Base-by-base conservation (phyloP, 2,113 vertebrate species). In the Corydoras maculifer region DNA sequence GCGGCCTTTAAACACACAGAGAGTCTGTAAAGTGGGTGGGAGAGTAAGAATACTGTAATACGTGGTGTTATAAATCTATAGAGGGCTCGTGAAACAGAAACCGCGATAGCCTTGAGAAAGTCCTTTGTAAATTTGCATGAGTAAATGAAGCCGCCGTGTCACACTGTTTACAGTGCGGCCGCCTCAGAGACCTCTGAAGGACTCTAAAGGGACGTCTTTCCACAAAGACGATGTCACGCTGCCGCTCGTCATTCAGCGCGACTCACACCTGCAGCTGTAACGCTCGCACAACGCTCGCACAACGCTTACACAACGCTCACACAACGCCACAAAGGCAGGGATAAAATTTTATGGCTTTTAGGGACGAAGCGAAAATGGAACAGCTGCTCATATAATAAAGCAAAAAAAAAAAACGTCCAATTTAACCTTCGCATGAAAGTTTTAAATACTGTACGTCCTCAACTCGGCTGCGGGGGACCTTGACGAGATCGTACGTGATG, bases 311-410 rank as follows among this genome's bases (percentile, higher is more conserved):
- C 50, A 69, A 7, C 54, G 13, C 43, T 58, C 75, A 72, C 62
- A 72, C 60, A 29, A 78, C 43, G 71, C 74, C 65, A 35, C 61
- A 79, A 78, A 78, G 68, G 58, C 80, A 62, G 15, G 15, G 70
- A 79, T 78, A 74, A 81, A 81, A 77, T 75, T 64, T 77, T 68
- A 77, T 76, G 61, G 72, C 10, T 54, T 77, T 77, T 66, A 72
- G 73, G 69, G 72, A 67, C 70, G 63, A 76, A 65, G 72, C 68
- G 72, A 77, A 73, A 72, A 78, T 76, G 62, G 58, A 68, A 75
- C 78, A 79, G 74, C 70, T 81, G 78, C 69, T 82, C 68, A 29
- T 62, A 73, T 69, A 78, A 76, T 72, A 74, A 60, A 74, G 58
- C 68, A 63, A 58, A 62, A 69, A 55, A 64, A 68, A 50, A 35